These are phyloP conservation scores for Magallana nippona DNA, from an alignment of 2,888 invertebrate species.

Conservation along the genomic window DNA sequence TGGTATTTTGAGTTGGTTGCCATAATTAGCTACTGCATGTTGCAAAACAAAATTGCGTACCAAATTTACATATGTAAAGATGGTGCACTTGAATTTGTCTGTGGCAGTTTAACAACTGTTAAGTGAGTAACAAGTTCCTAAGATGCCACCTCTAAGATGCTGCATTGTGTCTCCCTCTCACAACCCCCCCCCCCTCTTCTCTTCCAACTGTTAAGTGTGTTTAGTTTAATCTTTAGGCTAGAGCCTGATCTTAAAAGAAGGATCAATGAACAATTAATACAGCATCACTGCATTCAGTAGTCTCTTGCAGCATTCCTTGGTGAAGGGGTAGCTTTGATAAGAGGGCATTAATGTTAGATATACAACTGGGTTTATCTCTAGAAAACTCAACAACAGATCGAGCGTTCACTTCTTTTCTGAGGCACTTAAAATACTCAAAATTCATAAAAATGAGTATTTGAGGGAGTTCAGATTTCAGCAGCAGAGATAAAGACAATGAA, in stretches of 20 bases:
- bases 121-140: not conserved
- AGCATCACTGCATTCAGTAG: not conserved
- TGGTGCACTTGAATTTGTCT: not conserved
- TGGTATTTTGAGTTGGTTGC: too few relatives aligned
- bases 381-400: not conserved
- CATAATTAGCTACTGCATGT: not conserved
- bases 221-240: slow-evolving; percentile 11
- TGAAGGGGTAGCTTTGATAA: not conserved
- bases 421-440: slow-evolving; percentile 15
- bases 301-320: slow-evolving; percentile 13
- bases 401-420: not conserved
- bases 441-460: not conserved
- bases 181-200: not conserved
- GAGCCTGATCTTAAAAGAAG: not conserved
- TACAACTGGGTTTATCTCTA: not conserved
- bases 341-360: not conserved
- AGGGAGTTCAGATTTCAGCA: not conserved
- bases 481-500: not conserved
- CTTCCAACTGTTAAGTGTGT: not conserved
- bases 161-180: not conserved
- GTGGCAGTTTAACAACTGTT: not conserved
- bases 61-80: not conserved
- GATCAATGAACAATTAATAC: slow-evolving; percentile 32
- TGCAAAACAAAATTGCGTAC: not conserved
- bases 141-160: not conserved